phyloP scores from a whole-genome alignment of 2,113 vertebrate species.

The Zeus faber region DNA sequence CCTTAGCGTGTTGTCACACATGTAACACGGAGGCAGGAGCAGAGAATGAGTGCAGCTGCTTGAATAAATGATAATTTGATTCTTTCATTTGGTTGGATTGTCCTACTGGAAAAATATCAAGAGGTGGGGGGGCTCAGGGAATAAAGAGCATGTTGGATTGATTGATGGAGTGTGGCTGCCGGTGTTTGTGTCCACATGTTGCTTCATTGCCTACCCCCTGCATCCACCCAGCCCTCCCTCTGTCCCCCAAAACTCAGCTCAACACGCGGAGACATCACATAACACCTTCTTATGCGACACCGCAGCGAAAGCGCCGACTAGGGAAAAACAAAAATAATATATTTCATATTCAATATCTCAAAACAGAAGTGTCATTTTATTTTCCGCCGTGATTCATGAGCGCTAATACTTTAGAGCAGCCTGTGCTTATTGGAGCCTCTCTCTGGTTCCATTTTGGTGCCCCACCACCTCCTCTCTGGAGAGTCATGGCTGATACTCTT shows the following conservation, averaged over 20 bases:
- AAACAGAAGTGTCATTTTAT: conserved; percentile 13
- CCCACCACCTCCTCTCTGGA: conserved; percentile 17
- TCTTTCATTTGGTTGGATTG: conserved; percentile 49
- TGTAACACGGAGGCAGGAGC: too few relatives aligned
- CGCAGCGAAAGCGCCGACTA: too few relatives aligned
- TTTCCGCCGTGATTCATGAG: conserved; percentile 1
- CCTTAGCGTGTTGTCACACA: too few relatives aligned
- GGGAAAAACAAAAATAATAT: too few relatives aligned
- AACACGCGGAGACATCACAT: too few relatives aligned
- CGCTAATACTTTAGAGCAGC: conserved; percentile 8
- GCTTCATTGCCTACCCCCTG: conserved; percentile 6
- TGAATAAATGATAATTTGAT: conserved; percentile 67
- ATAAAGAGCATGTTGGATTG: background rate
- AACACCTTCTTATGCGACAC: too few relatives aligned
- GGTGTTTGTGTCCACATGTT: conserved; percentile 22
- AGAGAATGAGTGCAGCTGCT: conserved; percentile 38
- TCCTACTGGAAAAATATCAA: conserved; percentile 26
- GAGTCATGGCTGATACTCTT: conserved; percentile 46
- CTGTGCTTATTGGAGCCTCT: conserved; percentile 1
- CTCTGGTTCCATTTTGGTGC: background rate
- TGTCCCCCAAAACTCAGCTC: too few relatives aligned
- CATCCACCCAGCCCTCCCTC: background rate
- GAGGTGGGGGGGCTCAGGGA: background rate
- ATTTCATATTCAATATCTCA: too few relatives aligned
- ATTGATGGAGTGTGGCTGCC: background rate